Evolutionary conservation across 2,113 vertebrate species (phyloP).

Genomic region (Mormyrus lacerda): DNA sequence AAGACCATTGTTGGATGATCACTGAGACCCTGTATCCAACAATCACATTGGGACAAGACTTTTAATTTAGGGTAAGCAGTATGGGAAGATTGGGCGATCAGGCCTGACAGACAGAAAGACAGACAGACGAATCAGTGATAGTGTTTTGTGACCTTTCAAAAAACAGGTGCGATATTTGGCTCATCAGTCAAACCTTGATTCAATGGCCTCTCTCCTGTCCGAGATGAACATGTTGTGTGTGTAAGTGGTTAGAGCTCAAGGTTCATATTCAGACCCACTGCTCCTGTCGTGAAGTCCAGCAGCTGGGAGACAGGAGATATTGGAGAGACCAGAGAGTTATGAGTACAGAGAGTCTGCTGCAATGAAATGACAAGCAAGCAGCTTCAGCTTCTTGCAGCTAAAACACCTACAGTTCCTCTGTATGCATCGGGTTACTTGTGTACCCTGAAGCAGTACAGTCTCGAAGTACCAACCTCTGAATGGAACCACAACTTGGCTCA

Average conservation of each 20-base stretch:
- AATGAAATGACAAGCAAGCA: not conserved
- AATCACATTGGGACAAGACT: not conserved
- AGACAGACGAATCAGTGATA: not conserved
- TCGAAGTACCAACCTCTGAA: not conserved
- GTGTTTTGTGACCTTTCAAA: not conserved
- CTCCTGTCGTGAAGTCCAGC: not conserved
- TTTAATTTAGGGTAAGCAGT: not conserved
- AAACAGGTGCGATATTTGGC: not conserved
- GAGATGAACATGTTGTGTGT: not conserved
- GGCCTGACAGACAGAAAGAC: not conserved
- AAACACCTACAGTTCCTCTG: not conserved
- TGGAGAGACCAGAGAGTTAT: not conserved
- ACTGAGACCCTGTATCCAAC: not conserved
- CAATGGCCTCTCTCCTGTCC: not conserved
- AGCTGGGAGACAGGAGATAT: not conserved
- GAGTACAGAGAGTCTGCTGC: not conserved
- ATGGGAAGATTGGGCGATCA: not conserved
- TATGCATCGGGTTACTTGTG: not conserved
- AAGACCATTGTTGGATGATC: not conserved
- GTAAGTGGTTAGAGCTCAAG: not conserved
- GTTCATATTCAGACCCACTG: not conserved
- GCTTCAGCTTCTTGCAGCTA: not conserved
- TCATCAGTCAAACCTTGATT: not conserved
- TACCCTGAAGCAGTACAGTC: not conserved
- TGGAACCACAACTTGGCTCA: not conserved